phyloP scores from a whole-genome alignment of 1,140 invertebrate species.

The Leptestheria dahalacensis region DNA sequence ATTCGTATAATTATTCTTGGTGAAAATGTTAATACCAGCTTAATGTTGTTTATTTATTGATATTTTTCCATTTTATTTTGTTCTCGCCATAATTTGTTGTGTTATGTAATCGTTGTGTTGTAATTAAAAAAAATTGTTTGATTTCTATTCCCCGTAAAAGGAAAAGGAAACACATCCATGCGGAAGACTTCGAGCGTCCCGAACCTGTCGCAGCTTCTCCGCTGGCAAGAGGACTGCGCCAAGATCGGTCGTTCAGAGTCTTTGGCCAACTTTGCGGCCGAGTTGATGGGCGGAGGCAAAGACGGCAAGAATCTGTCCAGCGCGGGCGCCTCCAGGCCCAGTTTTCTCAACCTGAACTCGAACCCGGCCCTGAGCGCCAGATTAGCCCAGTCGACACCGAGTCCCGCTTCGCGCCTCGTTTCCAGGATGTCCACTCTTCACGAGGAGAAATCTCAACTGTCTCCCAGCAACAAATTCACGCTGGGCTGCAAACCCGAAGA shows the following conservation, averaged over 20 bases:
- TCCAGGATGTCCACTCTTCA: slow-evolving; percentile 81
- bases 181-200: slow-evolving; percentile 89
- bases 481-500: slow-evolving; percentile 12
- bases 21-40: no score
- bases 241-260: slow-evolving; percentile 14
- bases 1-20: no score
- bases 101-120: no score
- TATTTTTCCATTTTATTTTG: no score
- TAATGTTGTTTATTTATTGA: no score
- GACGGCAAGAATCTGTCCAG: neutral
- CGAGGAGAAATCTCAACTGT: slow-evolving; percentile 42
- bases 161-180: slow-evolving; percentile 36
- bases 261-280: slow-evolving; percentile 12
- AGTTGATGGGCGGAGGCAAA: neutral
- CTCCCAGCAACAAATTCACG: neutral
- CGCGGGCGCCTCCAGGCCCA: neutral
- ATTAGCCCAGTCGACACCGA: slow-evolving; percentile 51
- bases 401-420: slow-evolving; percentile 57
- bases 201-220: slow-evolving; percentile 58
- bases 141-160: slow-evolving; percentile 24
- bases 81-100: no score
- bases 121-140: neutral
- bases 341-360: slow-evolving; percentile 1
- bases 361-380: slow-evolving; percentile 5
- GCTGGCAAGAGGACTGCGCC: slow-evolving; percentile 11